These are phyloP conservation scores for Anser brachyrhynchus DNA, from an alignment of 2,113 vertebrate genomes.

Conservation along the genomic window DNA sequence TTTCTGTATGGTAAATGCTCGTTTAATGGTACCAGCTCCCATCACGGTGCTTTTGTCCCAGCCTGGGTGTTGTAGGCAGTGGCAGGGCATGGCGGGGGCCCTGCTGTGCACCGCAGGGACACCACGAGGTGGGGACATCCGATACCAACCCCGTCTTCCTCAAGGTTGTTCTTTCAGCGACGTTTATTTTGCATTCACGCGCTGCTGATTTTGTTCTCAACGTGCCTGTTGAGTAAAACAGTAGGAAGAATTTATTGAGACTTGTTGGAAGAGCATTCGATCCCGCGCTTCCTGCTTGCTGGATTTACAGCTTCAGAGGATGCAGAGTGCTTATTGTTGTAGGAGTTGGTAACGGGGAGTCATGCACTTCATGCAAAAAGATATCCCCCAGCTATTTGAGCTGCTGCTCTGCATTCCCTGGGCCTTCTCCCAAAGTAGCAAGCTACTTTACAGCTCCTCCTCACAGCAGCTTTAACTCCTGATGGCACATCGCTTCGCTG, in stretches of 20 bases:
- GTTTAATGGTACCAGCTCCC: accelerated
- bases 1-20: not conserved
- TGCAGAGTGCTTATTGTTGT: not conserved
- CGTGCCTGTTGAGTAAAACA: not conserved
- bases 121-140: accelerated
- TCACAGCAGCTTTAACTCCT: not conserved
- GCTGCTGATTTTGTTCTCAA: not conserved
- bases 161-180: not conserved
- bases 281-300: not conserved
- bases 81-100: not conserved
- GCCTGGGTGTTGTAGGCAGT: not conserved
- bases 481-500: not conserved
- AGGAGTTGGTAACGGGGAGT: accelerated
- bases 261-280: not conserved
- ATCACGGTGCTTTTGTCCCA: not conserved
- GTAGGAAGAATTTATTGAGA: not conserved
- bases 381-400: not conserved
- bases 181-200: not conserved
- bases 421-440: not conserved
- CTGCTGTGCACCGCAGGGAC: accelerated
- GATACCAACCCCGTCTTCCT: accelerated
- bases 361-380: not conserved
- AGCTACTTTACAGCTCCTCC: not conserved
- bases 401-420: not conserved
- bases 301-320: constrained; percentile 26